Evolutionary conservation across 2,797 vertebrate species (phyloP).

Genomic region (Eulemur coronatus): DNA sequence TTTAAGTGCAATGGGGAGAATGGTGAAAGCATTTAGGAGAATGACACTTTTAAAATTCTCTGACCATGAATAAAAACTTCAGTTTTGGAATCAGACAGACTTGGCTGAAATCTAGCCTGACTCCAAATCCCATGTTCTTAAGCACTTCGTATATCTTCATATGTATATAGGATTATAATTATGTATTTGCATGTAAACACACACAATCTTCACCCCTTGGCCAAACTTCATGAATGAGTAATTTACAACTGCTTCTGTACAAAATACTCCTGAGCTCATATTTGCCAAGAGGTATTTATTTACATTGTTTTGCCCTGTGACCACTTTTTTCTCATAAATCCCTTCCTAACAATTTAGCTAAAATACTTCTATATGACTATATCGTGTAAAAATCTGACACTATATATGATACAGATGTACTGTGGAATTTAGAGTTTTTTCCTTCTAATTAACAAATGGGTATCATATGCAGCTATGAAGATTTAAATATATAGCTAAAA

Average conservation of each 20-base stretch:
- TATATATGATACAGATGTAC: not conserved
- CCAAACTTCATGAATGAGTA: conserved; percentile 32
- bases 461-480: conserved; percentile 12
- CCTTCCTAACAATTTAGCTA: conserved; percentile 1
- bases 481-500: conserved; percentile 55
- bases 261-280: not conserved
- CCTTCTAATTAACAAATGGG: conserved; percentile 29
- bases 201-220: not conserved
- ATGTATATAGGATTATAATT: not conserved
- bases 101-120: not conserved
- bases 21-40: not conserved
- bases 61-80: conserved; percentile 39
- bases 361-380: not conserved
- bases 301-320: not conserved
- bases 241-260: not conserved
- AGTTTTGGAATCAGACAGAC: not conserved
- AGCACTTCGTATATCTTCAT: not conserved
- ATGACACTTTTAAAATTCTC: not conserved
- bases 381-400: not conserved
- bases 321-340: conserved; percentile 26
- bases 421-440: not conserved
- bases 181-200: not conserved
- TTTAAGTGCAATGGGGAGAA: not conserved
- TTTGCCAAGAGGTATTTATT: conserved; percentile 16
- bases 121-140: conserved; percentile 17